Percentiles rank a stretch among this genome's conserved stretches.
These are phyloP conservation scores for Irena cyanogastra DNA, from an alignment of 2,113 vertebrate genomes.

Conservation along the genomic window DNA sequence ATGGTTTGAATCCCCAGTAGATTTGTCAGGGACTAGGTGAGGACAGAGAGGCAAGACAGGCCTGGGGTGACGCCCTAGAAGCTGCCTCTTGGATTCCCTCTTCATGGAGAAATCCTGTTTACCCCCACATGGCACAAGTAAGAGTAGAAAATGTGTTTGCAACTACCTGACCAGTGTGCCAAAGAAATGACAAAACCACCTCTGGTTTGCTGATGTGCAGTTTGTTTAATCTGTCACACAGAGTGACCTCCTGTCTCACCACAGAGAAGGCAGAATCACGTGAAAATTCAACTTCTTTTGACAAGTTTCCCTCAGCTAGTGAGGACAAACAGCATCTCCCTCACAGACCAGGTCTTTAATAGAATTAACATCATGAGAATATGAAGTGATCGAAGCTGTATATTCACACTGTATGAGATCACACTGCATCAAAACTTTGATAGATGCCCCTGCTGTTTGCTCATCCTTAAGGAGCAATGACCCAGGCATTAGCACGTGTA, in stretches of 20 bases:
- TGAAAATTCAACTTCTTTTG: background rate
- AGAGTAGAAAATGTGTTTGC: background rate
- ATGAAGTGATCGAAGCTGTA: background rate
- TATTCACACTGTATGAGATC: background rate
- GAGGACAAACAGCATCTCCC: background rate
- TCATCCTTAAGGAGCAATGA: slow-evolving; percentile 52
- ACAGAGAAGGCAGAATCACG: background rate
- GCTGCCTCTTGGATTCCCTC: background rate
- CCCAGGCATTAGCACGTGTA: slow-evolving; percentile 37
- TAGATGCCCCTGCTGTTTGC: slow-evolving; percentile 40
- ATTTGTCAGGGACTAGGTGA: background rate
- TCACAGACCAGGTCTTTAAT: background rate
- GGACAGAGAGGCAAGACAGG: background rate
- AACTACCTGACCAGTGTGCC: background rate
- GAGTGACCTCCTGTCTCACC: background rate
- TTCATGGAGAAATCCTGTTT: background rate
- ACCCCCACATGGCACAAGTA: background rate
- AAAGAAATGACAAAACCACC: background rate
- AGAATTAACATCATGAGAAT: background rate
- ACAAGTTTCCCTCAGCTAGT: background rate
- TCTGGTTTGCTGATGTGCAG: background rate
- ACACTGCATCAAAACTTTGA: slow-evolving; percentile 45
- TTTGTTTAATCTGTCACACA: background rate
- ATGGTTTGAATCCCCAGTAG: background rate
- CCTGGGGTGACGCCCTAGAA: background rate